Evolutionary conservation across 2,888 invertebrate genomes (phyloP).

Genomic region (Protophormia terraenovae): DNA sequence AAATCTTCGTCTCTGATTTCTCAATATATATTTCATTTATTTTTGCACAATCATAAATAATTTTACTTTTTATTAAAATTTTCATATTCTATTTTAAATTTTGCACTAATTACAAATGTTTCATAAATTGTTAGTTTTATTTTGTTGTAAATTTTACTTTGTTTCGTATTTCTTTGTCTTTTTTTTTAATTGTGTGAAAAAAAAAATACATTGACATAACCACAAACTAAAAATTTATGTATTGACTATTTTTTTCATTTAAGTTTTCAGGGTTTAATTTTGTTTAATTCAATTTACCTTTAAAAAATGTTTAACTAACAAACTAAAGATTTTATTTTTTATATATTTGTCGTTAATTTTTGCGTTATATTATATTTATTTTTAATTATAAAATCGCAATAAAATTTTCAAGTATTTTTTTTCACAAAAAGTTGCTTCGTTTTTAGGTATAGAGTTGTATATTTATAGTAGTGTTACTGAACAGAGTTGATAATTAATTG

Average conservation of each 20-base stretch:
- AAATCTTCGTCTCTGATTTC: conserved; percentile 50
- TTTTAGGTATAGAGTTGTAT: conserved; percentile 30
- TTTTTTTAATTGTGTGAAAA: neutral
- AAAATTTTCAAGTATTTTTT: conserved; percentile 40
- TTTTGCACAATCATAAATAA: conserved; percentile 47
- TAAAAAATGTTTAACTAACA: conserved; percentile 16
- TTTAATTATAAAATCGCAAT: conserved; percentile 35
- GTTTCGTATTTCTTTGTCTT: conserved; percentile 25
- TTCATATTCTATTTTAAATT: neutral
- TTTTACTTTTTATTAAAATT: neutral
- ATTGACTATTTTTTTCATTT: conserved; percentile 4
- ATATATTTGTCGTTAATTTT: conserved; percentile 9
- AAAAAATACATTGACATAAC: conserved; percentile 57
- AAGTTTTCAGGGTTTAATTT: conserved; percentile 3
- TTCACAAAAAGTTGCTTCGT: conserved; percentile 42
- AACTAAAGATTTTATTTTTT: conserved; percentile 56
- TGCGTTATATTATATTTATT: neutral
- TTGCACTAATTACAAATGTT: neutral
- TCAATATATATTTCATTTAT: conserved; percentile 35
- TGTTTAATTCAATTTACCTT: conserved; percentile 43
- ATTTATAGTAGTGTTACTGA: no score
- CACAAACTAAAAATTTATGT: conserved; percentile 42
- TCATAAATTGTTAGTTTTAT: neutral
- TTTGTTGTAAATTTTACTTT: neutral
- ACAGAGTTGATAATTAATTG: no score